Evolutionary conservation across 2,113 vertebrate genomes (phyloP), one percentile per base, ranked within the genome.

Genomic region (Mustelus asterias): DNA sequence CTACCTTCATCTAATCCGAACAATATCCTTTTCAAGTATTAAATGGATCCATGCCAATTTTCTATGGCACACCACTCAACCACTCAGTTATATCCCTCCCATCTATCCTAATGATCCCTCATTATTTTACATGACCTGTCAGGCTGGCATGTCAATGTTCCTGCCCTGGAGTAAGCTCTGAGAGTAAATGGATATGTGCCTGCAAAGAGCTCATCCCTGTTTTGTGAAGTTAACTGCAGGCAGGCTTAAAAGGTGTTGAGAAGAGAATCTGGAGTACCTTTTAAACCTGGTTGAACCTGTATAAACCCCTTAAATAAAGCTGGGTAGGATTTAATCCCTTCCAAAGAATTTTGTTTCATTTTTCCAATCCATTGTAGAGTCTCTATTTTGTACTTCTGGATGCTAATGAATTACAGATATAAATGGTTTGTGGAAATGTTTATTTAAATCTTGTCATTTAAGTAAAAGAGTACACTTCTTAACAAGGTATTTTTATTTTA

Each of bases 401-500:
- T 83, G 16, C 37, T 65, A 93, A 93, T 65, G 18, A 67, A 67
- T 22, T 92, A 58, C 33, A 65, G 18, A 10, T 37, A 67, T 22
- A 67, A 18, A 65, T 16, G 10, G 33, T 65, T 65, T 65, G 33
- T 10, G 48, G 14, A 89, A 86, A 86, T 86, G 16, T 76, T 76
- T 83, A 37, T 83, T 83, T 41, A 41, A 76, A 41, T 41, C 16
- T 83, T 83, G 78, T 83, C 78, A 83, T 41, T 18, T 5, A 83
- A 83, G 37, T 83, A 83, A 80, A 76, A 16, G 48, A 90, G 60
- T 65, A 65, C 16, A 20, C 18, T 54, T 72, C 44, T 18, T 72
- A 54, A 95, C 7, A 41, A 95, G 69, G 29, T 95, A 65, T 96
- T 80, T 63, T 97, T 96, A 96, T 37, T 96, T 97, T 96, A 33